Evolutionary conservation across 2,797 vertebrate species (phyloP), one percentile per base, ranked within the genome.

Genomic region (Rallus crepitans): DNA sequence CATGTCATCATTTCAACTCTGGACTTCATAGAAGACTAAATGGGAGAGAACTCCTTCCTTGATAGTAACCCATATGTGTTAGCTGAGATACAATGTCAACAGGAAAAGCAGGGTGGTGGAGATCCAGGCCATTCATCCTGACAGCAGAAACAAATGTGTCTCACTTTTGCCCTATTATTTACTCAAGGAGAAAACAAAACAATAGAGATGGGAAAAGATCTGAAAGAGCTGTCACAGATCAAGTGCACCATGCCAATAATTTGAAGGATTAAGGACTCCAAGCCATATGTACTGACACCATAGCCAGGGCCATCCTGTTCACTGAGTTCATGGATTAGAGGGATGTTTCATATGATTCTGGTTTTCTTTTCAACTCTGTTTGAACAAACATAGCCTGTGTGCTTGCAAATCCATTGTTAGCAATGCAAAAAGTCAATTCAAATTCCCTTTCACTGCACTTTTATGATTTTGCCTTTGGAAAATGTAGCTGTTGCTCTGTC

Each of bases 251-350:
- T 95, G 96, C 93, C 96, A 94, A 66, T 96, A 95, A 97, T 97
- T 94, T 92, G 92, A 92, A 94, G 96, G 96, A 97, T 97, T 97
- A 97, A 94, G 77, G 70, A 96, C 75, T 90, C 95, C 89, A 84
- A 94, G 55, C 94, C 8, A 7, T 81, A 90, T 47, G 59, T 90
- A 90, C 76, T 60, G 77, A 96, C 77, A 96, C 94, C 97, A 97
- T 96, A 96, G 94, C 82, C 3, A 11, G 66, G 63, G 68, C 92
- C 80, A 89, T 95, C 89, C 91, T 95, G 84, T 86, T 94, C 82
- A 63, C 94, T 85, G 92, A 87, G 81, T 90, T 92, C 68, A 77
- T 94, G 96, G 94, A 97, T 97, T 97, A 97, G 73, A 95, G 92
- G 48, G 94, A 95, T 93, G 84, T 92, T 96, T 96, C 87, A 75